Evolutionary conservation across 2,113 vertebrate species (phyloP).

Genomic region (human (Homo sapiens)): DNA sequence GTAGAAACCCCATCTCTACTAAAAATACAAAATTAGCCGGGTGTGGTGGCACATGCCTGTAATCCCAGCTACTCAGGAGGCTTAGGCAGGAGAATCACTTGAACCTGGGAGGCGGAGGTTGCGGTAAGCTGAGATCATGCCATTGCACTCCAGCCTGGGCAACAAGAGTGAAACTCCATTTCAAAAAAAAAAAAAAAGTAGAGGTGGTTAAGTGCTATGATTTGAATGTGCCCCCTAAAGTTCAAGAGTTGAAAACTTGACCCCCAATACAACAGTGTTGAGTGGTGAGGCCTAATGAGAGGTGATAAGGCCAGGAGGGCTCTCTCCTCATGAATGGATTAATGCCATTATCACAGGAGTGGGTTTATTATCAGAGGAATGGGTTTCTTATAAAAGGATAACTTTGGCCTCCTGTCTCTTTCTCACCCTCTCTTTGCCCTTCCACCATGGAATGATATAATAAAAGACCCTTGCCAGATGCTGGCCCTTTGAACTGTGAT

Average conservation of each 20-base stretch:
- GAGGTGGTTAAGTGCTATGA: neutral
- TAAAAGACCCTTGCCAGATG: neutral
- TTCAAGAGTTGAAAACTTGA: neutral
- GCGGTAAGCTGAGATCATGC: too few species aligned
- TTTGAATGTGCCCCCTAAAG: neutral
- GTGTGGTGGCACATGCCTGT: too few species aligned
- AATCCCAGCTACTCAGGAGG: too few species aligned
- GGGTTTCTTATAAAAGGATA: neutral
- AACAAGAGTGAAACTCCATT: too few species aligned
- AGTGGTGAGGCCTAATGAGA: neutral
- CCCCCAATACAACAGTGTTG: too few species aligned
- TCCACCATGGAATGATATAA: neutral
- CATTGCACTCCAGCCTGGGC: too few species aligned
- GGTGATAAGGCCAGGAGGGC: neutral
- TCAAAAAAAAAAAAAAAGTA: neutral
- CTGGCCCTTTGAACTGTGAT: neutral
- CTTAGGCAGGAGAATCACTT: too few species aligned
- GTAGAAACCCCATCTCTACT: too few species aligned
- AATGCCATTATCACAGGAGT: neutral
- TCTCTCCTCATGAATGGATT: too few species aligned
- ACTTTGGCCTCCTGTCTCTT: neutral
- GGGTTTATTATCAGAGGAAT: neutral
- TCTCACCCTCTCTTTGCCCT: neutral
- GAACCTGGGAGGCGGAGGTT: too few species aligned
- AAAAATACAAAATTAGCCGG: too few species aligned